These are phyloP conservation scores for Sceloporus undulatus DNA, from an alignment of 2,113 vertebrate genomes.

Conservation along the genomic window DNA sequence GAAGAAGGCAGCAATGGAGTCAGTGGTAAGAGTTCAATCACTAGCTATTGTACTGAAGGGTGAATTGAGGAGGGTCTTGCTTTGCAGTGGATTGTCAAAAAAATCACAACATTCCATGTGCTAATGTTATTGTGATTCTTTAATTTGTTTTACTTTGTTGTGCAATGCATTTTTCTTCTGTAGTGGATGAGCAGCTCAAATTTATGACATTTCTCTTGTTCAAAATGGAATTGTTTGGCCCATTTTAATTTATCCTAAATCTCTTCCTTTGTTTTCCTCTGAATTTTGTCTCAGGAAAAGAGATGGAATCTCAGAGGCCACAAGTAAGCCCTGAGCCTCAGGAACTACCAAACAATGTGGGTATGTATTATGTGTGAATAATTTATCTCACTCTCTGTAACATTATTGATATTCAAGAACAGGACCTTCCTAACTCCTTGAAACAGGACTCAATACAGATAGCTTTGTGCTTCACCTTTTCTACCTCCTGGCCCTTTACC, in stretches of 20 bases:
- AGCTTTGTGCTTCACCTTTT: not conserved
- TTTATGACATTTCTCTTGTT: not conserved
- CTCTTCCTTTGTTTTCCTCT: not conserved
- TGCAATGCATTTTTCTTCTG: not conserved
- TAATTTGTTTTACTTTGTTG: not conserved
- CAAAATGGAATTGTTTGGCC: not conserved
- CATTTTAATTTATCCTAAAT: not conserved
- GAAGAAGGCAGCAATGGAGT: constrained; percentile 11
- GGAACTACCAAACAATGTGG: not conserved
- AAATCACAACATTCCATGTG: not conserved
- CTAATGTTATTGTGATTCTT: not conserved
- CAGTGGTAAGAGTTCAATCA: not conserved
- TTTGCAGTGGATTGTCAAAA: not conserved
- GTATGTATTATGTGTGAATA: not conserved
- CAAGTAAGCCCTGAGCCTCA: not conserved
- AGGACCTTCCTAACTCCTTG: not conserved
- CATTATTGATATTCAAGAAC: not conserved
- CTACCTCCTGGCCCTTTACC: not conserved
- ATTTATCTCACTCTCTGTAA: no score
- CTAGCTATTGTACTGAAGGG: not conserved
- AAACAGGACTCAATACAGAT: not conserved
- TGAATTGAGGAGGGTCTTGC: not conserved
- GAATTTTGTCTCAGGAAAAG: not conserved
- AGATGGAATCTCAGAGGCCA: not conserved
- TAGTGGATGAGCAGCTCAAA: not conserved